Conservation (phyloP, 92 coral and sea anemone genomes). For the Chrysogorgia sp. region DNA sequence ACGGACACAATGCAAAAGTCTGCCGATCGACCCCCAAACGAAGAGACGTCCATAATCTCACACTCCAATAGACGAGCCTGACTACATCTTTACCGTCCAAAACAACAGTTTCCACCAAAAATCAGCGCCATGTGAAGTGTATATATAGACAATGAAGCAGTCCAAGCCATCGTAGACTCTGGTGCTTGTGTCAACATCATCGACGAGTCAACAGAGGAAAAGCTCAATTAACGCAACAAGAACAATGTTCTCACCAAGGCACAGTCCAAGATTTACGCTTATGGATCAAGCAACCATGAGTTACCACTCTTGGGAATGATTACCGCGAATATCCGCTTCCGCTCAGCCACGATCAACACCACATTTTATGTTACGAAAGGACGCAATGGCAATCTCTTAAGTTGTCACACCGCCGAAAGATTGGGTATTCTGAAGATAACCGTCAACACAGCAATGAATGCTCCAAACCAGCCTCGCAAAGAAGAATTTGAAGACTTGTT, state of each 20-base stretch:
- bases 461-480: slow-evolving; percentile 4
- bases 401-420: slow-evolving; percentile 11
- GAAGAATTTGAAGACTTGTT: slow-evolving; percentile 52
- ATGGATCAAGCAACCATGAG: neutral
- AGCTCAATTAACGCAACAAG: slow-evolving; percentile 19
- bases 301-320: slow-evolving; percentile 7
- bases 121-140: slow-evolving; percentile 39
- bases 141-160: slow-evolving; percentile 35
- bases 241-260: slow-evolving; percentile 22
- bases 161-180: slow-evolving; percentile 53
- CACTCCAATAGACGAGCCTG: slow-evolving; percentile 9
- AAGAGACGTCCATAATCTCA: neutral
- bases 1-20: slow-evolving; percentile 35
- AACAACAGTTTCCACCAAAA: neutral
- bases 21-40: slow-evolving; percentile 13
- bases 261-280: slow-evolving; percentile 49
- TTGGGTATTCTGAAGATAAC: slow-evolving; percentile 52
- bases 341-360: neutral
- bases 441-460: slow-evolving; percentile 36
- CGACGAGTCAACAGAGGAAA: slow-evolving; percentile 34
- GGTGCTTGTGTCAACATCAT: slow-evolving; percentile 59
- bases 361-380: slow-evolving; percentile 1
- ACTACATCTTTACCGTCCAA: slow-evolving; percentile 8
- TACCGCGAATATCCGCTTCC: slow-evolving; percentile 1
- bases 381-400: neutral